phyloP scores from a whole-genome alignment of 2,888 invertebrate species.

The Norana najaformis region DNA sequence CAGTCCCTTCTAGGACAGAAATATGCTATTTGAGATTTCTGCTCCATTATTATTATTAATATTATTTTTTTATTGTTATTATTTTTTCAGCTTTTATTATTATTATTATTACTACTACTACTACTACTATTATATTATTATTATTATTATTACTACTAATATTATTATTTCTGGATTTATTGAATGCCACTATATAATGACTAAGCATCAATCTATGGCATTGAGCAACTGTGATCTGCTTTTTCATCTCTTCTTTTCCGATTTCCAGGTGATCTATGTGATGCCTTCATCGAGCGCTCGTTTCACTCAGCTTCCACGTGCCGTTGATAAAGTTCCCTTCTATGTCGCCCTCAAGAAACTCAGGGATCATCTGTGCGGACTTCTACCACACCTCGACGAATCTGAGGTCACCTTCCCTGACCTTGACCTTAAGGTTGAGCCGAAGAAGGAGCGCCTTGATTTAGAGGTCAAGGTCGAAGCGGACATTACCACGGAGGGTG shows the following conservation, averaged over 20 bases:
- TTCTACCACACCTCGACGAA: constrained; percentile 60
- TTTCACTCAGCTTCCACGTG: constrained; percentile 94
- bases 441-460: constrained; percentile 37
- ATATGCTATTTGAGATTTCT: no score
- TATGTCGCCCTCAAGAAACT: constrained; percentile 93
- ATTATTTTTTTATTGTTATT: no score
- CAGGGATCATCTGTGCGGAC: constrained; percentile 88
- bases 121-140: no score
- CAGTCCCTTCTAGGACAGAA: neutral
- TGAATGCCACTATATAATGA: no score
- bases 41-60: neutral
- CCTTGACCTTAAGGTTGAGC: constrained; percentile 43
- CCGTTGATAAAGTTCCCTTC: constrained; percentile 96
- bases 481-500: neutral
- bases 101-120: no score
- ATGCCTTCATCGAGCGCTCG: constrained; percentile 98
- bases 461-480: neutral
- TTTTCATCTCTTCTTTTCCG: neutral
- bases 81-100: no score
- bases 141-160: no score
- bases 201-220: no score
- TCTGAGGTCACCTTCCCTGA: constrained; percentile 61
- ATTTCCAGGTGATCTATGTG: constrained; percentile 95
- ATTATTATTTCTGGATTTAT: no score
- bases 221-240: no score